Evolutionary conservation across 2,113 vertebrate species (phyloP).

Genomic region (Oryzias melastigma): DNA sequence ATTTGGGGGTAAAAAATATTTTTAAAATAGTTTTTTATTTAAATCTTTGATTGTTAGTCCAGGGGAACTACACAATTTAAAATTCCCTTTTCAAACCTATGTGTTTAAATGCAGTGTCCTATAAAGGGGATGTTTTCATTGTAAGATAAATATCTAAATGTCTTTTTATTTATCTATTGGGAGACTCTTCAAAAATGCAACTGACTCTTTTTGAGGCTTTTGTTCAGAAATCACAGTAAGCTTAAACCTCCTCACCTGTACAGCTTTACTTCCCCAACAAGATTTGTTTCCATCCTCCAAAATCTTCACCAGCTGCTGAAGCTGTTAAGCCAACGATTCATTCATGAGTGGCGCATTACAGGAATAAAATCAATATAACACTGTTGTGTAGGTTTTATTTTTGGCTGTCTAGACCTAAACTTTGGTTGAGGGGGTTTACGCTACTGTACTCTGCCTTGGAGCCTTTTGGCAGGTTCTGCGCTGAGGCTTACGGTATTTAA

Average conservation of each 20-base stretch:
- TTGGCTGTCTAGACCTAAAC: too few species aligned
- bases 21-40: background rate
- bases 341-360: constrained; percentile 34
- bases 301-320: constrained; percentile 24
- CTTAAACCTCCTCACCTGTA: constrained; percentile 16
- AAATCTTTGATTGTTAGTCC: background rate
- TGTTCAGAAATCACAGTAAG: background rate
- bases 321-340: constrained; percentile 36
- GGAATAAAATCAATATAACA: constrained; percentile 29
- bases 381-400: background rate
- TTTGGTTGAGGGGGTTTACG: constrained; percentile 19
- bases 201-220: background rate
- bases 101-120: too few species aligned
- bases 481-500: constrained; percentile 27
- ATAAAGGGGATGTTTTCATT: too few species aligned
- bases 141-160: too few species aligned
- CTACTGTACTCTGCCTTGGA: constrained; percentile 19
- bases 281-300: constrained; percentile 31
- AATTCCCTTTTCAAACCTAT: too few species aligned
- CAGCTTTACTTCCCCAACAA: constrained; percentile 39
- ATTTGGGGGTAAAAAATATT: background rate
- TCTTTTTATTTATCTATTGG: too few species aligned
- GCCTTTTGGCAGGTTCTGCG: constrained; percentile 22
- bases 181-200: background rate
- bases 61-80: too few species aligned